phyloP scores from a whole-genome alignment of 2,113 vertebrate species.

The Plecotus auritus region DNA sequence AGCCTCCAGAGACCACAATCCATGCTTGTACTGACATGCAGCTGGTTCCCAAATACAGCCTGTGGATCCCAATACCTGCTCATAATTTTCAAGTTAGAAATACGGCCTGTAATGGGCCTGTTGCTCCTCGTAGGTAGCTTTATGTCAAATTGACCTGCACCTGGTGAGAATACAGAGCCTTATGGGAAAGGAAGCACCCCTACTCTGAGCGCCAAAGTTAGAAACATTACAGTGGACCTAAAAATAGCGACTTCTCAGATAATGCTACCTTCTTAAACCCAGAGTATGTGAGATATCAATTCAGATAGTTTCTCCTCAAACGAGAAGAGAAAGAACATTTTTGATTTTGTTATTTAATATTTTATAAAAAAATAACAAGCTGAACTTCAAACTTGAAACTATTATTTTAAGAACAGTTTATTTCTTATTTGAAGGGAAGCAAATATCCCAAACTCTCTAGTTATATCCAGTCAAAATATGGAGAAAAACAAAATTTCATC shows the following conservation, averaged over 20 bases:
- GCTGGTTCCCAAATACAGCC: constrained; percentile 83
- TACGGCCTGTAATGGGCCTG: constrained; percentile 88
- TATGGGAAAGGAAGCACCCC: constrained; percentile 85
- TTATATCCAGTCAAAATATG: not conserved
- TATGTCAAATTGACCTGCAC: constrained; percentile 86
- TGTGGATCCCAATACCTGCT: constrained; percentile 83
- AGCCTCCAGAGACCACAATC: constrained; percentile 72
- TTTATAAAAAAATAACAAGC: constrained; percentile 33
- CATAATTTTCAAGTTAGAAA: constrained; percentile 87
- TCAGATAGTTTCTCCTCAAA: constrained; percentile 40
- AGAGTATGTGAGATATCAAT: constrained; percentile 56
- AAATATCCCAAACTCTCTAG: constrained; percentile 25
- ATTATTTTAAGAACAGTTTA: constrained; percentile 64
- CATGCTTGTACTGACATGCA: constrained; percentile 77
- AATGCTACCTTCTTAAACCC: constrained; percentile 77
- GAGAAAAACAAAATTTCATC: constrained; percentile 25
- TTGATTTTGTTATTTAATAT: constrained; percentile 44
- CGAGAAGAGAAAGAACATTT: not conserved
- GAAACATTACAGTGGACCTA: constrained; percentile 83
- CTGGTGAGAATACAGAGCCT: constrained; percentile 84
- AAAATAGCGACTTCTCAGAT: constrained; percentile 84
- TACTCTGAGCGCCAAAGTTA: constrained; percentile 87
- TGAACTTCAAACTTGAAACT: constrained; percentile 47
- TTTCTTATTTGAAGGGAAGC: constrained; percentile 61
- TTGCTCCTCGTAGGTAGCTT: constrained; percentile 82